phyloP scores from a whole-genome alignment of 2,888 invertebrate species.

The Drosophila emarginata region DNA sequence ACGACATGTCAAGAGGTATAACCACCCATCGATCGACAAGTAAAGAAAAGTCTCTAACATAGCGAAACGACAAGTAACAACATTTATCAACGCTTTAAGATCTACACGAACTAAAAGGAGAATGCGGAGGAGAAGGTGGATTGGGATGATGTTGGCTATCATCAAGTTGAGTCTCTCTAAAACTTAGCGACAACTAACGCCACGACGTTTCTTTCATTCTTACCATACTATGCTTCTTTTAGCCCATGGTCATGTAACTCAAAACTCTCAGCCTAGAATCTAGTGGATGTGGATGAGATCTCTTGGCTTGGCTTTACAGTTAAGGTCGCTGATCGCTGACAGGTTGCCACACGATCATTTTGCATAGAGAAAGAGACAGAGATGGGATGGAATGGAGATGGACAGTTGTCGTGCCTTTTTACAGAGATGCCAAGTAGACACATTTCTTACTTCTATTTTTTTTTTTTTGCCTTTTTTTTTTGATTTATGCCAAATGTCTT shows the following conservation, averaged over 20 bases:
- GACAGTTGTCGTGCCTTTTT: conserved; percentile 66
- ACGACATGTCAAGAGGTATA: conserved; percentile 74
- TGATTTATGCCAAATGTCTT: conserved; percentile 72
- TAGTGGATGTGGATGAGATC: conserved; percentile 42
- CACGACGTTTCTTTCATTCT: conserved; percentile 57
- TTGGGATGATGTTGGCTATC: conserved; percentile 32
- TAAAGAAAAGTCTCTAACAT: conserved; percentile 48
- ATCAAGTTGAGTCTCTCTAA: conserved; percentile 59
- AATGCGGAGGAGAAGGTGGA: conserved; percentile 39
- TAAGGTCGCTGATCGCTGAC: conserved; percentile 77
- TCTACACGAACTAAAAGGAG: conserved; percentile 72
- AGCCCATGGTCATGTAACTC: conserved; percentile 61
- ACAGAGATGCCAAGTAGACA: conserved; percentile 29
- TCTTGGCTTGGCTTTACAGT: conserved; percentile 71
- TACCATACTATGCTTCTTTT: not conserved
- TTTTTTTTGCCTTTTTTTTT: conserved; percentile 40
- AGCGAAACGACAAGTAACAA: conserved; percentile 73
- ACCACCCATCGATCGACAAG: conserved; percentile 78
- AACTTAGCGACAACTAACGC: conserved; percentile 76
- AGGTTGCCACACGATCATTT: conserved; percentile 74
- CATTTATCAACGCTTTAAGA: conserved; percentile 76
- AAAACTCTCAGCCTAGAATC: conserved; percentile 57
- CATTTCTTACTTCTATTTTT: conserved; percentile 17
- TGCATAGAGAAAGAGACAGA: conserved; percentile 60
- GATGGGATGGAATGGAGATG: conserved; percentile 42